Evolutionary conservation across 2,797 vertebrate genomes (phyloP), one percentile per base, ranked within the genome.

Genomic region (Capromys pilorides): DNA sequence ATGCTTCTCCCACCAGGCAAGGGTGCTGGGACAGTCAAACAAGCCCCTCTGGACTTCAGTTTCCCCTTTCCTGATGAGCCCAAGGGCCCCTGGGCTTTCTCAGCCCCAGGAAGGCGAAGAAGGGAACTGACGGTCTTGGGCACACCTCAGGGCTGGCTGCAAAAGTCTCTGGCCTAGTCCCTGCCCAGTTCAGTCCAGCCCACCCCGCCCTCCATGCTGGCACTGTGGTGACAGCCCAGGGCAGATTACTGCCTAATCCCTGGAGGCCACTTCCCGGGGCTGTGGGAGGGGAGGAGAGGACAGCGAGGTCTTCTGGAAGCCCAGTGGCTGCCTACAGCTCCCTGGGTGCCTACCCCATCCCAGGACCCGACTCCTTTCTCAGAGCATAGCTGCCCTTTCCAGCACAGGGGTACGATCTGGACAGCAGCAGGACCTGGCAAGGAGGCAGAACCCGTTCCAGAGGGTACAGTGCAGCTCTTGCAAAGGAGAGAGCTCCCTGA

Each of bases 191-290:
- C 19, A 12, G 49, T 51, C 6, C 19, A 75, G 54, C 33, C 45
- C 13, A 26, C 77, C 64, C 90, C 7, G 2, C 80, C 81, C 78
- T n/a, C 94, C 77, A 16, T 0, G 0, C 77, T 0, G 16, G 39
- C 61, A 64, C 22, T 28, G 14, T 2, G 0, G 51, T 39, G 36
- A 75, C 84, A 71, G 94, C 73, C 91, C 92, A 26, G 1, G 69
- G 82, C 77, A 78, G 96, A 96, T 96, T 96, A 96, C 0, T 0
- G 26, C 77, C 62, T 96, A 93, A 97, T 96, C 95, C 45, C 24
- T 93, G 22, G 18, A 22, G 82, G 86, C 66, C 69, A 49, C 85
- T 62, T 49, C 85, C 85, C 24, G 59, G 88, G 93, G 45, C 86
- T 59, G 7, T 45, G 1, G 78, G 64, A 61, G 59, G 59, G 54